These are phyloP conservation scores for Drosophila melanica DNA, from an alignment of 1,140 invertebrate genomes.

Conservation along the genomic window DNA sequence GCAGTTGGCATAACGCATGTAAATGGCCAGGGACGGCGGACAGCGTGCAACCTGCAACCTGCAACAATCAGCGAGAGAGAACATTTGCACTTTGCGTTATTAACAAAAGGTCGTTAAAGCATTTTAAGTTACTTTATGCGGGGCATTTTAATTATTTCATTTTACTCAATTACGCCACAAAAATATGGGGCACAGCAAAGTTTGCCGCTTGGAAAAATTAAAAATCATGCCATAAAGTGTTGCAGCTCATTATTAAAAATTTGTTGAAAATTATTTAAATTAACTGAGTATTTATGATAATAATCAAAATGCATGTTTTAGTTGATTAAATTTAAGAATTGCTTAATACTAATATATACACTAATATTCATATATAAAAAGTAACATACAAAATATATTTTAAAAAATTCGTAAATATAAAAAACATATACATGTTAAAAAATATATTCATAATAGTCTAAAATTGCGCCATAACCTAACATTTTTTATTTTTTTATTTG, in stretches of 20 bases:
- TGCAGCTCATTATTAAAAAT: neutral
- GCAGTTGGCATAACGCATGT: slow-evolving; percentile 34
- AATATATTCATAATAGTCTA: neutral
- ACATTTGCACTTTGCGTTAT: slow-evolving; percentile 78
- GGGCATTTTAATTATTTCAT: slow-evolving; percentile 74
- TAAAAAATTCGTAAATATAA: neutral
- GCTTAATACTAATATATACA: neutral
- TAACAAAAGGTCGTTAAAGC: slow-evolving; percentile 77
- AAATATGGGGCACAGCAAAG: slow-evolving; percentile 28
- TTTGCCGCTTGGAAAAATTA: slow-evolving; percentile 17
- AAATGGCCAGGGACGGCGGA: slow-evolving; percentile 13
- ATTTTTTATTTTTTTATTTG: slow-evolving; percentile 13
- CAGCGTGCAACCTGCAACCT: slow-evolving; percentile 22
- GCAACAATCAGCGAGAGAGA: slow-evolving; percentile 42
- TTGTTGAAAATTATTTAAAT: neutral
- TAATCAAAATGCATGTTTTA: slow-evolving; percentile 1
- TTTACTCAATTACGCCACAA: slow-evolving; percentile 64
- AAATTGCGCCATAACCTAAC: slow-evolving; percentile 21
- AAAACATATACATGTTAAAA: neutral
- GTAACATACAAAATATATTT: neutral
- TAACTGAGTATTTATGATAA: neutral
- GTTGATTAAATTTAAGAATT: neutral
- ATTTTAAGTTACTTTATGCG: slow-evolving; percentile 74
- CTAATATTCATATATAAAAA: neutral
- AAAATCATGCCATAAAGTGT: slow-evolving; percentile 11